These are phyloP conservation scores for Oncorhynchus keta DNA, from an alignment of 2,113 vertebrate genomes.

Conservation along the genomic window DNA sequence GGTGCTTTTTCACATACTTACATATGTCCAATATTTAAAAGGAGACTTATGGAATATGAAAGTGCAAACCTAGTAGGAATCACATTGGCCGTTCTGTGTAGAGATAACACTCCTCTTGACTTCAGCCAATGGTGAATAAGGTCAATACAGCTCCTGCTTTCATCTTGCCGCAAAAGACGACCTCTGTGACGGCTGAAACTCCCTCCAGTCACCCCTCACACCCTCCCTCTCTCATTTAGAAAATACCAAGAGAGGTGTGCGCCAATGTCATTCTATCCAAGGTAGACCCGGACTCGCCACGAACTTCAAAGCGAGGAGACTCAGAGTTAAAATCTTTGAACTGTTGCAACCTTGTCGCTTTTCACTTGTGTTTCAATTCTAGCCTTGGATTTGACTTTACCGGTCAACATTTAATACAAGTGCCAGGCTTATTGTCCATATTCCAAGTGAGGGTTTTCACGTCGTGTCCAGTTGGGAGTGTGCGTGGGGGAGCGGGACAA, in stretches of 20 bases:
- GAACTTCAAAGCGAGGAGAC: constrained; percentile 39
- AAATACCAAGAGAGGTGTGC: constrained; percentile 34
- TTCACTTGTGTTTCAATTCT: not conserved
- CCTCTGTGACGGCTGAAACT: constrained; percentile 43
- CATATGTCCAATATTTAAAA: too few species aligned
- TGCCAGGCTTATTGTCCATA: not conserved
- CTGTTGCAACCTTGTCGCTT: not conserved
- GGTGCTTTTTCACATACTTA: too few species aligned
- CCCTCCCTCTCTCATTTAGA: constrained; percentile 12
- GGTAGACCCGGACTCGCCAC: constrained; percentile 42
- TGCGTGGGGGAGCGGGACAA: constrained; percentile 11
- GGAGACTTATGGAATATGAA: too few species aligned
- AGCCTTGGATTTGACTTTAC: constrained; percentile 27
- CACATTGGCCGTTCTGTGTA: not conserved
- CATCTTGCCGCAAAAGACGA: constrained; percentile 31
- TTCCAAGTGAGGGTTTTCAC: constrained; percentile 42
- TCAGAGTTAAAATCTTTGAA: constrained; percentile 9
- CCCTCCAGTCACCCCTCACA: constrained; percentile 1
- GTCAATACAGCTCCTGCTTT: constrained; percentile 54
- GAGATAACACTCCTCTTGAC: constrained; percentile 10
- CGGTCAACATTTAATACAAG: not conserved
- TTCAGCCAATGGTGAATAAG: constrained; percentile 66
- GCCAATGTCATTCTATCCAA: constrained; percentile 45
- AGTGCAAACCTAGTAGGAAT: not conserved
- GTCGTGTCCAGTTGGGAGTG: constrained; percentile 41